phyloP scores from a whole-genome alignment of 2,113 vertebrate genomes.

The Strix aluco region DNA sequence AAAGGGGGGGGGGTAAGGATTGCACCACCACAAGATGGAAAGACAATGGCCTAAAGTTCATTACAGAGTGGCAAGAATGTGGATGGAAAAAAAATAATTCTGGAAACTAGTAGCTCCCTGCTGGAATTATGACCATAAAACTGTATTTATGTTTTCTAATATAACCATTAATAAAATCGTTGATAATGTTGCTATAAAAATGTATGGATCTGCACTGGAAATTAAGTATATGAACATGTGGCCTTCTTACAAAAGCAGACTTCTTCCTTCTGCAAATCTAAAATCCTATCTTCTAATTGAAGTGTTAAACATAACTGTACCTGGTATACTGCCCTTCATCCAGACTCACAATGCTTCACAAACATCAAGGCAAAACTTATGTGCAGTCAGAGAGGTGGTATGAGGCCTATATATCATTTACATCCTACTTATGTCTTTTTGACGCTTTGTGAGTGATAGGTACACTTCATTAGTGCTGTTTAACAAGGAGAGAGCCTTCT shows the following conservation, averaged over 20 bases:
- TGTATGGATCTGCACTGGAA: background rate
- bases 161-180: background rate
- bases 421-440: background rate
- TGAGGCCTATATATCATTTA: background rate
- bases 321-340: background rate
- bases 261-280: background rate
- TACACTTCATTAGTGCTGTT: background rate
- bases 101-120: background rate
- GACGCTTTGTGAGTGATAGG: background rate
- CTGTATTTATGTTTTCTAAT: background rate
- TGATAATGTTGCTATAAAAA: background rate
- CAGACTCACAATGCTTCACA: background rate
- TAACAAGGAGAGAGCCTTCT: background rate
- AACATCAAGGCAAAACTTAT: background rate
- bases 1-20: too few species aligned
- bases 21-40: too few species aligned
- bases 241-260: background rate
- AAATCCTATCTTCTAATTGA: background rate
- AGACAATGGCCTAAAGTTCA: background rate
- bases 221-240: background rate
- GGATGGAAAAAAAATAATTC: background rate
- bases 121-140: background rate
- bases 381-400: background rate
- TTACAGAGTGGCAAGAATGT: background rate
- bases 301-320: background rate